These are phyloP conservation scores for Steinernema hermaphroditum DNA, from an alignment of 2,888 invertebrate genomes.

Conservation along the genomic window DNA sequence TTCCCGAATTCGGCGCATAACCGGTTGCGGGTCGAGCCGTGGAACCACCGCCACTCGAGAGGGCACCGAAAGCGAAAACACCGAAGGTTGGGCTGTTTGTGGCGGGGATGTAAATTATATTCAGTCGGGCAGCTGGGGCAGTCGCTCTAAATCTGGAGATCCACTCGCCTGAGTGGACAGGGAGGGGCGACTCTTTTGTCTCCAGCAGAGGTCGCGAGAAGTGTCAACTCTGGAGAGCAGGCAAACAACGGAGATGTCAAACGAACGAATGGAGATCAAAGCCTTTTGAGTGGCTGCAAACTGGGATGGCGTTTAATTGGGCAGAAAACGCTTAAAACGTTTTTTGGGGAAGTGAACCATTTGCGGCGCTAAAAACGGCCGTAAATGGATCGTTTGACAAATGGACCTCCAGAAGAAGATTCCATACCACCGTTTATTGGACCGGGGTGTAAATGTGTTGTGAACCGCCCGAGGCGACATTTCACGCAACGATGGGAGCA, in stretches of 20 bases:
- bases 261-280: neutral
- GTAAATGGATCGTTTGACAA: too few species aligned
- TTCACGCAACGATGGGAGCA: too few species aligned
- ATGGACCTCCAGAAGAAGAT: too few species aligned
- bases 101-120: conserved; percentile 18
- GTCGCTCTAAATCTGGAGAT: too few species aligned
- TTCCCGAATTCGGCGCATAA: conserved; percentile 20
- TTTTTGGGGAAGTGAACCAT: neutral
- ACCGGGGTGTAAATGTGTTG: too few species aligned
- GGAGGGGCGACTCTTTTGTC: conserved; percentile 9
- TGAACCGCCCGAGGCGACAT: too few species aligned
- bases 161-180: neutral
- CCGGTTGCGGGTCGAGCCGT: conserved; percentile 16
- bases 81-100: neutral
- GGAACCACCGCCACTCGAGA: conserved; percentile 18
- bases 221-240: conserved; percentile 19
- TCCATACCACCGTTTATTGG: too few species aligned
- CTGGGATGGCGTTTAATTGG: too few species aligned
- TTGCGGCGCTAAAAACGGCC: too few species aligned
- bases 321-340: too few species aligned
- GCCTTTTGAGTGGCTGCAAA: too few species aligned
- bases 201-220: conserved; percentile 18
- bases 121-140: conserved; percentile 13
- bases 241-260: conserved; percentile 16
- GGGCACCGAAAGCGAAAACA: conserved; percentile 6